Conservation (phyloP, 1,140 invertebrate genomes). For the Tribolium madens region DNA sequence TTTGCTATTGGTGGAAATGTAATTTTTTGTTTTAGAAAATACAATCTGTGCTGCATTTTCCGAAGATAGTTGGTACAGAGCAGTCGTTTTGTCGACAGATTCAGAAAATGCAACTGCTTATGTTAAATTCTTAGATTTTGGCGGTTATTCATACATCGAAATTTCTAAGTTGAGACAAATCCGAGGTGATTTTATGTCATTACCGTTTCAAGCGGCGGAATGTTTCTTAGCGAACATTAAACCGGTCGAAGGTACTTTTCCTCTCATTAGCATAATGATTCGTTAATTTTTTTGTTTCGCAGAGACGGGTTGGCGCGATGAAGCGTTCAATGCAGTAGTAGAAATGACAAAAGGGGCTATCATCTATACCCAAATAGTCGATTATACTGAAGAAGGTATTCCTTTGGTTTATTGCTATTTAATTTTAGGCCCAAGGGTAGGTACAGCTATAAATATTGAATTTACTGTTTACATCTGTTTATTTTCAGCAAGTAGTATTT, state of each 20-base stretch:
- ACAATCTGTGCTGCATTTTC: conserved; percentile 90
- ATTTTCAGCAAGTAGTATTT: conserved; percentile 66
- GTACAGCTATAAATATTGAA: background rate
- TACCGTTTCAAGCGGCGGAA: conserved; percentile 97
- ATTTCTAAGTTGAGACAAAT: conserved; percentile 86
- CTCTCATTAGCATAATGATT: background rate
- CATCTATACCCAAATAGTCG: conserved; percentile 88
- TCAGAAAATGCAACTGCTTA: conserved; percentile 78
- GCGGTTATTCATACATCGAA: conserved; percentile 87
- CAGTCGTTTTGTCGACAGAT: conserved; percentile 81
- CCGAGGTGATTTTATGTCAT: conserved; percentile 88
- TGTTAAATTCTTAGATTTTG: conserved; percentile 93
- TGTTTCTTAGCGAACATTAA: conserved; percentile 90
- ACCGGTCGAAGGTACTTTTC: conserved; percentile 77
- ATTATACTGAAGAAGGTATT: conserved; percentile 80
- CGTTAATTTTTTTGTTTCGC: conserved; percentile 44
- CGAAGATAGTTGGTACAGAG: conserved; percentile 89
- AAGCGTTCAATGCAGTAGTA: conserved; percentile 81
- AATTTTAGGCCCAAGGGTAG: conserved; percentile 77
- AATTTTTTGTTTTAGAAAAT: conserved; percentile 71
- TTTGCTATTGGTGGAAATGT: background rate
- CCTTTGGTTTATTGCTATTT: conserved; percentile 85
- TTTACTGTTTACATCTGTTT: conserved; percentile 31
- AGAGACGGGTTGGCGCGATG: conserved; percentile 75
- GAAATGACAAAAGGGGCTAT: conserved; percentile 82